A percentile compares a stretch with the other conserved stretches of the same genome.
These are phyloP conservation scores for Megalops cyprinoides DNA, from an alignment of 2,797 vertebrate genomes.

Conservation along the genomic window DNA sequence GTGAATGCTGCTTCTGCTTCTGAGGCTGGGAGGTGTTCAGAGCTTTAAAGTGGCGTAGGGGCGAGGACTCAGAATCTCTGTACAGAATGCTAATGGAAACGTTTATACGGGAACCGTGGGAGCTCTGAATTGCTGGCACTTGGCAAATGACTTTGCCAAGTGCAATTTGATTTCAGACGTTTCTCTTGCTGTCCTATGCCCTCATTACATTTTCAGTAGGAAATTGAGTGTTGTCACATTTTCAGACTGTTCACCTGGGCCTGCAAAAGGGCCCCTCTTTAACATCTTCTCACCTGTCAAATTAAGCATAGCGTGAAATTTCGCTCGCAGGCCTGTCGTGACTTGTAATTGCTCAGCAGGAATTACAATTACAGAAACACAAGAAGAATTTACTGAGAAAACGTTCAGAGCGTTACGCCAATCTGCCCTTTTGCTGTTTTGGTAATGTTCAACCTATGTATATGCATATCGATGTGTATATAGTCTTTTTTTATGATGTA, in stretches of 20 bases:
- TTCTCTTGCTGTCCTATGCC: background rate
- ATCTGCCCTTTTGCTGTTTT: too few species aligned
- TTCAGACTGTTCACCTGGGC: background rate
- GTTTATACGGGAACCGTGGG: background rate
- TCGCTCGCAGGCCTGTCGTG: too few species aligned
- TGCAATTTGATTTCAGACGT: background rate
- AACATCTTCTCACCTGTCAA: too few species aligned
- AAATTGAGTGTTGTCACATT: background rate
- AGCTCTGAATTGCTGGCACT: background rate
- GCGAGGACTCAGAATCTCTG: background rate
- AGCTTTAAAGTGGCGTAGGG: background rate
- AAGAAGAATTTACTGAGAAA: too few species aligned
- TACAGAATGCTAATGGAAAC: background rate
- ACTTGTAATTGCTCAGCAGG: too few species aligned
- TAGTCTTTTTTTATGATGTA: too few species aligned
- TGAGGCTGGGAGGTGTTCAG: background rate
- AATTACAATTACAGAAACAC: too few species aligned
- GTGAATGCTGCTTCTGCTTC: background rate
- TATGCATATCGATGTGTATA: background rate
- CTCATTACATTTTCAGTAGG: background rate
- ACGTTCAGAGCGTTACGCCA: too few species aligned
- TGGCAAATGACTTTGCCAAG: background rate
- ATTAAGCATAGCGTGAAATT: too few species aligned
- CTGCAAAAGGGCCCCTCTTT: background rate
- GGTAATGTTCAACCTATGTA: too few species aligned